Evolutionary conservation across 1,140 invertebrate genomes (phyloP).

Genomic region (Samia ricini): DNA sequence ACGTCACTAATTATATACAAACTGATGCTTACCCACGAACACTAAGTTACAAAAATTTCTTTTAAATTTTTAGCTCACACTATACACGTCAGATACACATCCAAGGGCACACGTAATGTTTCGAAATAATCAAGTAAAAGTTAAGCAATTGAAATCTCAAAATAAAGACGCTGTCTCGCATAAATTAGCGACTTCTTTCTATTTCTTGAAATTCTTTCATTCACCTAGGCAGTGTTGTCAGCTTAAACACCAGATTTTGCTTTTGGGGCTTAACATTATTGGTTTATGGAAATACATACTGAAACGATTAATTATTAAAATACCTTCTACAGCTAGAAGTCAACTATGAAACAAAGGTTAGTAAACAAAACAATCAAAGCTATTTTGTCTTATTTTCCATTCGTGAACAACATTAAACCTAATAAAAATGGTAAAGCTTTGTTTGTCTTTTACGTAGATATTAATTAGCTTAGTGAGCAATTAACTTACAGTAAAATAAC

Average conservation of each 20-base stretch:
- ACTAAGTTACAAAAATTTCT: conserved; percentile 37
- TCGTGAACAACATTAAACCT: too few species aligned
- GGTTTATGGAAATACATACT: too few species aligned
- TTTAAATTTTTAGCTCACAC: conserved; percentile 36
- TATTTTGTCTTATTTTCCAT: too few species aligned
- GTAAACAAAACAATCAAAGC: too few species aligned
- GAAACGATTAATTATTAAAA: too few species aligned
- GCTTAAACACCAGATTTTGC: neutral
- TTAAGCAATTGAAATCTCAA: conserved; percentile 65
- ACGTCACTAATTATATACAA: conserved; percentile 72
- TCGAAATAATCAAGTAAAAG: conserved; percentile 51
- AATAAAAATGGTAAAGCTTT: too few species aligned
- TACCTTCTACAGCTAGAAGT: too few species aligned
- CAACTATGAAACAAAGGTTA: too few species aligned
- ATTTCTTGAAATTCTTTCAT: conserved; percentile 74
- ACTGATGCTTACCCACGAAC: conserved; percentile 59
- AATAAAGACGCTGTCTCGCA: conserved; percentile 74
- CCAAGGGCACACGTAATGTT: conserved; percentile 51
- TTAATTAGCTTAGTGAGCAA: too few species aligned
- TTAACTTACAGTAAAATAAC: too few species aligned
- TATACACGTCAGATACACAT: conserved; percentile 38
- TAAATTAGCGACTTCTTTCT: conserved; percentile 75
- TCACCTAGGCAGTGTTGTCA: conserved; percentile 38
- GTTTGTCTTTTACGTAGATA: too few species aligned
- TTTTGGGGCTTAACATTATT: neutral